These are phyloP conservation scores for Calameuta filiformis DNA, from an alignment of 2,888 invertebrate species.

Conservation along the genomic window DNA sequence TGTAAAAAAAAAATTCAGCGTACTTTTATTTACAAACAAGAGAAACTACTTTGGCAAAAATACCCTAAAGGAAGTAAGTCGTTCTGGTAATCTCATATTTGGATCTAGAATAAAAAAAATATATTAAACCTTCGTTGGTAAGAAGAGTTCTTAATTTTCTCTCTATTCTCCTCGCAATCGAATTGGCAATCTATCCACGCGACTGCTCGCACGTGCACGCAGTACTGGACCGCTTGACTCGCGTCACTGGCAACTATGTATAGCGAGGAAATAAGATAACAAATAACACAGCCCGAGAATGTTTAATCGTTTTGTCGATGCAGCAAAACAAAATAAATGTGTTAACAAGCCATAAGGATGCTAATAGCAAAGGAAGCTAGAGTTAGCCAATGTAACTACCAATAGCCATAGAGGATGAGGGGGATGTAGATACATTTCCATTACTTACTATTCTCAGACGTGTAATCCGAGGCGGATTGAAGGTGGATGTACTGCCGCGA, in stretches of 20 bases:
- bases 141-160: not conserved
- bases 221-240: not conserved
- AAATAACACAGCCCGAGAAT: not conserved
- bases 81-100: not conserved
- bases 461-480: constrained; percentile 45
- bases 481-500: constrained; percentile 11
- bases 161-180: not conserved
- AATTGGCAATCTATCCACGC: not conserved
- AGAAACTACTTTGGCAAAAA: too few relatives aligned
- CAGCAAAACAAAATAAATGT: not conserved
- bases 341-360: not conserved
- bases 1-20: too few relatives aligned
- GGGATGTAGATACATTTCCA: not conserved
- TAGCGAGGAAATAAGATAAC: not conserved
- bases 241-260: not conserved
- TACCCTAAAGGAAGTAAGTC: not conserved
- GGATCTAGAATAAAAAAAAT: not conserved
- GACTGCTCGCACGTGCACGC: not conserved
- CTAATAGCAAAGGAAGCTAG: not conserved
- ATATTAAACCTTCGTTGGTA: not conserved
- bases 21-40: too few relatives aligned
- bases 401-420: not conserved
- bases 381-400: not conserved
- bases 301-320: not conserved
- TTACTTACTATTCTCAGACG: constrained; percentile 53